These are phyloP conservation scores for Formica selysi DNA, from an alignment of 1,140 invertebrate species.

Conservation along the genomic window DNA sequence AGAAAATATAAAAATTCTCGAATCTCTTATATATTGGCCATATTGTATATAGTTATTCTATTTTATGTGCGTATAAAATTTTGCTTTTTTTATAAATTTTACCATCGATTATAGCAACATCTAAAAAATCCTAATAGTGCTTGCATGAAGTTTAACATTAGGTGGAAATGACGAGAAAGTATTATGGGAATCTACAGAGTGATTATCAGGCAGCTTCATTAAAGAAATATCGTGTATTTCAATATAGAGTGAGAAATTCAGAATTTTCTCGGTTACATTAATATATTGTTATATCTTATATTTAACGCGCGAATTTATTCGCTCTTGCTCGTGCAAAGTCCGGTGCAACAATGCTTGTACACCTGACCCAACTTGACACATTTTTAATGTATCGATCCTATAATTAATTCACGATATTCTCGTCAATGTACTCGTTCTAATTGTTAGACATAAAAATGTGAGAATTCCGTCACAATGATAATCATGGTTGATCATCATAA, in stretches of 20 bases:
- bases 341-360: neutral
- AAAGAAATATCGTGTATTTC: slow-evolving; percentile 50
- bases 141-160: neutral
- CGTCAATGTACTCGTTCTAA: slow-evolving; percentile 45
- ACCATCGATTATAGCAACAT: neutral
- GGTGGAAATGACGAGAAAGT: neutral
- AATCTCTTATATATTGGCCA: too few species aligned
- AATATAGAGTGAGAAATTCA: slow-evolving; percentile 36
- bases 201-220: neutral
- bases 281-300: neutral
- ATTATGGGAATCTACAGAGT: neutral
- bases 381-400: neutral
- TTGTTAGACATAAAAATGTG: neutral
- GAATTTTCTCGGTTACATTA: neutral
- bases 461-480: neutral
- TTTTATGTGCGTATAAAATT: neutral
- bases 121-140: too few species aligned
- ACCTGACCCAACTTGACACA: neutral
- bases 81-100: neutral
- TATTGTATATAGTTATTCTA: neutral
- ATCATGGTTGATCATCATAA: neutral
- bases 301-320: neutral
- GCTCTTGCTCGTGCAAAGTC: neutral
- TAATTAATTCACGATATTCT: slow-evolving; percentile 4
- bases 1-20: too few species aligned